A percentile compares a stretch with the other conserved stretches of the same genome.
These are phyloP conservation scores for Cheilinus undulatus DNA, from an alignment of 2,113 vertebrate genomes.

Conservation along the genomic window DNA sequence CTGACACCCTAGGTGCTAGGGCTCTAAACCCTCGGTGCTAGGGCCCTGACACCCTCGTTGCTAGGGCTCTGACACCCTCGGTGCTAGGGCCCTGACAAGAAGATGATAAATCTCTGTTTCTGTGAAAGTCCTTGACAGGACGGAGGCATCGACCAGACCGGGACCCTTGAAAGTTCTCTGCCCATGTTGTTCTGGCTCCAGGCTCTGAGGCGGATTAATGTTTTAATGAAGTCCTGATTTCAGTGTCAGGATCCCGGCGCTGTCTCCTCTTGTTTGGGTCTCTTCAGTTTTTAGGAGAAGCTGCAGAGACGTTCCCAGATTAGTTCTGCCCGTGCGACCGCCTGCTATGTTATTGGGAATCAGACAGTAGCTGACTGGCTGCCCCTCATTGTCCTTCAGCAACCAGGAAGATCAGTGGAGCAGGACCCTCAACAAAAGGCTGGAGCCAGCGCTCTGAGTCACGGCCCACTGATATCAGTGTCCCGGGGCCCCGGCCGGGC, in stretches of 20 bases:
- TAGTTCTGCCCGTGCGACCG: constrained; percentile 89
- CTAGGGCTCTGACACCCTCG: too few relatives aligned
- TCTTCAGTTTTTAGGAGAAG: constrained; percentile 65
- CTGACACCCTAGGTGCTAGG: too few relatives aligned
- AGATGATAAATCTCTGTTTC: too few relatives aligned
- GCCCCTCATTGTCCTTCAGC: constrained; percentile 84
- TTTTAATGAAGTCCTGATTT: constrained; percentile 14
- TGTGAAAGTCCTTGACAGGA: too few relatives aligned
- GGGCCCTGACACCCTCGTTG: too few relatives aligned
- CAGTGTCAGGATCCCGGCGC: not conserved
- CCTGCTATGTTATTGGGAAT: constrained; percentile 86
- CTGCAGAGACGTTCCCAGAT: constrained; percentile 85
- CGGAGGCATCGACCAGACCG: too few relatives aligned
- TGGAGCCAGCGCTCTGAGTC: constrained; percentile 77
- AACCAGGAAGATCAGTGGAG: constrained; percentile 81
- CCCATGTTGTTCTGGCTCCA: too few relatives aligned
- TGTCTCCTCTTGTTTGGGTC: constrained; percentile 30
- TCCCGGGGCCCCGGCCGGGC: constrained; percentile 74
- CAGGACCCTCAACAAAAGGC: constrained; percentile 71
- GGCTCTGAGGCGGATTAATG: not conserved
- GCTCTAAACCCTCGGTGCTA: too few relatives aligned
- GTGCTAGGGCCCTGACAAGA: too few relatives aligned
- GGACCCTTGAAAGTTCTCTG: too few relatives aligned
- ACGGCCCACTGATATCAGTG: constrained; percentile 86
- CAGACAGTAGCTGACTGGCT: constrained; percentile 82